Conservation (phyloP, 2,888 invertebrate genomes). For the Pterobdella sp. region DNA sequence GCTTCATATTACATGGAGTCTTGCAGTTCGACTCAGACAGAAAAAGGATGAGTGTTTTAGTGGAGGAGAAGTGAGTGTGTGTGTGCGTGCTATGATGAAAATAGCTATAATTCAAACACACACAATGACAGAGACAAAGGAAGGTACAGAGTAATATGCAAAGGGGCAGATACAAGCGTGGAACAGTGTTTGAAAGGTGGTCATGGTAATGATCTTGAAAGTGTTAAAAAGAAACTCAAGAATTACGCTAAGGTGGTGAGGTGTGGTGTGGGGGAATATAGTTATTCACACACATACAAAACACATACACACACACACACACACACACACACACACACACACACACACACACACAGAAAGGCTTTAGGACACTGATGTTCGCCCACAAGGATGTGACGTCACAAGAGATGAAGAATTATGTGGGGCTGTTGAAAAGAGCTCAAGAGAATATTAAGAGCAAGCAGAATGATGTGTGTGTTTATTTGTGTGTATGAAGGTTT, state of each 20-base stretch:
- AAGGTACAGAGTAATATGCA: constrained; percentile 55
- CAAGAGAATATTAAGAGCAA: not conserved
- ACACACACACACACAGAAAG: not conserved
- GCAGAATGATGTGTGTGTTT: not conserved
- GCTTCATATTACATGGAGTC: constrained; percentile 65
- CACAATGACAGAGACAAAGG: not conserved
- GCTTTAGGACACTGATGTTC: not conserved
- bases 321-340: not conserved
- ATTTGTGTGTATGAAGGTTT: not conserved
- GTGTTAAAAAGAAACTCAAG: constrained; percentile 49
- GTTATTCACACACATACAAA: not conserved
- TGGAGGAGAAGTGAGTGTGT: constrained; percentile 53
- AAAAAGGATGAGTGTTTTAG: constrained; percentile 82
- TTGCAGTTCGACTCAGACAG: constrained; percentile 78
- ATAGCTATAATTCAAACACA: not conserved
- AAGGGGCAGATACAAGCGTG: constrained; percentile 75
- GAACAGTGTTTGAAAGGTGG: too few species aligned
- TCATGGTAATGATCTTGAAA: too few species aligned
- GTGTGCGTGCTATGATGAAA: constrained; percentile 25
- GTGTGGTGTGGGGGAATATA: not conserved
- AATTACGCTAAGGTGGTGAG: not conserved
- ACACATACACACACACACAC: not conserved
- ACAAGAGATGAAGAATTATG: not conserved
- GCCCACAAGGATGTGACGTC: not conserved
- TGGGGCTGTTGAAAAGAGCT: not conserved